A percentile compares a stretch with the other conserved stretches of the same genome.
These are phyloP conservation scores for Eidolon dupreanum DNA, from an alignment of 2,797 vertebrate species.

Conservation along the genomic window DNA sequence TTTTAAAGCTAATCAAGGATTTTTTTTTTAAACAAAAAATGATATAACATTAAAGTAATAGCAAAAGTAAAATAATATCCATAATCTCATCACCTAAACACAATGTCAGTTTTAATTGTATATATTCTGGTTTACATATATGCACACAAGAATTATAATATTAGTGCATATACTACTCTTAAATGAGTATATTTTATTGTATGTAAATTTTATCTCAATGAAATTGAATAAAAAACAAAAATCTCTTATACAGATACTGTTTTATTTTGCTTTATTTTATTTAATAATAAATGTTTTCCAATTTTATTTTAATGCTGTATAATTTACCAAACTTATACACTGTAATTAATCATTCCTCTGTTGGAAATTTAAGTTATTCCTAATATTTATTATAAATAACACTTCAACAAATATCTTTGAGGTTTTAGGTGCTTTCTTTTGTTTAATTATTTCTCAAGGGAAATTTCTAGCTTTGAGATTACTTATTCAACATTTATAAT, in stretches of 20 bases:
- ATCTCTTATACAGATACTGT: background rate
- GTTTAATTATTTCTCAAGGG: conserved; percentile 48
- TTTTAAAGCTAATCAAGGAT: conserved; percentile 33
- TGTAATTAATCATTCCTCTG: background rate
- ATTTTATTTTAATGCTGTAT: conserved; percentile 25
- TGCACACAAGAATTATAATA: background rate
- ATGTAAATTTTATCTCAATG: conserved; percentile 33
- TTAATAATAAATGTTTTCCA: conserved; percentile 43
- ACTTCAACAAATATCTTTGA: background rate
- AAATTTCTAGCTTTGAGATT: conserved; percentile 53
- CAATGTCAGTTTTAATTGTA: conserved; percentile 24
- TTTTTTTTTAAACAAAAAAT: background rate
- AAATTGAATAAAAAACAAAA: conserved; percentile 33
- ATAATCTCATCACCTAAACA: background rate
- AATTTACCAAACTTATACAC: background rate
- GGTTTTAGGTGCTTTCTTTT: conserved; percentile 34
- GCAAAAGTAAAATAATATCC: conserved; percentile 37
- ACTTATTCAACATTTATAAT: conserved; percentile 49
- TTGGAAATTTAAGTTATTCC: conserved; percentile 23
- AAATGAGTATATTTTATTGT: background rate
- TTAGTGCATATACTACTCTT: background rate
- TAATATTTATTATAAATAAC: conserved; percentile 33
- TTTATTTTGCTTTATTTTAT: conserved; percentile 53
- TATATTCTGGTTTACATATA: background rate
- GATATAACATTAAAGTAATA: conserved; percentile 17